Base-by-base conservation (phyloP, 1,140 invertebrate genomes). In the Drosophila ficusphila region DNA sequence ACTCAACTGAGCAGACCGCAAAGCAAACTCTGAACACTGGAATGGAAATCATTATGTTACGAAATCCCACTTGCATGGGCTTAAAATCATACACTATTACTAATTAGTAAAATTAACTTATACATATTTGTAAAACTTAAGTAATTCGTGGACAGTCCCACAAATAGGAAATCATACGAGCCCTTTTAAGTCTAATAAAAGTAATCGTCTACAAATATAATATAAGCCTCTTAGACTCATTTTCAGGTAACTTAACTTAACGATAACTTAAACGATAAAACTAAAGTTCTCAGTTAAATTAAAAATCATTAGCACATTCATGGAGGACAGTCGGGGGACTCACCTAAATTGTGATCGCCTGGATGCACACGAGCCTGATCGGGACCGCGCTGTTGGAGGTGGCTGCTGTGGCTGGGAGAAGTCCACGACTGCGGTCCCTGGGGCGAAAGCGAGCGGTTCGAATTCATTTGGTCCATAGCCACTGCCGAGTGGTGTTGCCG, bases 381-480 rank as follows among this genome's bases (percentile, higher is more conserved):
- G 78, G 85, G 90, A 91, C 67, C 92, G 83, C 68, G 67, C 75
- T 89, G 90, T 90, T 85, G 92, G 49, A 34, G 56, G 56, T 48
- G 75, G 60, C 79, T 83, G 79, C 89, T 85, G 71, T 92, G 91
- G 79, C 89, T 90, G 90, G 88, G 90, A 71, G 91, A 92, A 92
- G 91, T 93, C 93, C 93, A 94, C 89, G 92, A 93, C 92, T 90
- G 93, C 92, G 93, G 93, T 92, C 89, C 93, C 93, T 93, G 93
- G 92, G 93, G 93, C 74, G 93, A 94, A 89, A 90, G 89, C 70
- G 91, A 91, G 79, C 88, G 91, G 79, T 90, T 91, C 91, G 78
- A 90, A 91, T 90, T 91, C 91, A 90, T 79, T 90, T 88, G 90
- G 79, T 88, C 79, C 79, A 89, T 81, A 90, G 64, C 89, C 88